Base-by-base conservation (phyloP, 2,113 vertebrate genomes). In the Cnemophilus loriae region DNA sequence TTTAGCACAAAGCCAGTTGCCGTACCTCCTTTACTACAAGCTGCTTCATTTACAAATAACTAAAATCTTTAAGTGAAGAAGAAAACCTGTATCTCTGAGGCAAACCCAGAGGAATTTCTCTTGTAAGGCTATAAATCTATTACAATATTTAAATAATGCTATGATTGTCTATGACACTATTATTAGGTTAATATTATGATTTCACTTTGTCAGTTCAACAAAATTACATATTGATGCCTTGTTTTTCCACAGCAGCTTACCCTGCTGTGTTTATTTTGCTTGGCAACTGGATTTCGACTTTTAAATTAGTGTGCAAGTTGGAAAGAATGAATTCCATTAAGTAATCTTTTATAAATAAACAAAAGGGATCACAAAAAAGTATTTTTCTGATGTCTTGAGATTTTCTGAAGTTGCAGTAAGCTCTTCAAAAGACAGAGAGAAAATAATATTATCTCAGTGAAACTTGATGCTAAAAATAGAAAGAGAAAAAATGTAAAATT, bases 291-390 rank as follows among this genome's bases (percentile, higher is more conserved):
- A 91, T 68, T 94, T 81, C 4, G 1, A 81, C 44, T 93, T 79
- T 93, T 88, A 95, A 97, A 70, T 71, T 93, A 95, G 55, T 6
- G 59, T 71, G 28, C 50, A 63, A 83, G 33, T 37, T 83, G 33
- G 35, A 95, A 96, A 96, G 27, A 95, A 89, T 63, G 64, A 96
- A 96, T 71, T 63, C 71, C 47, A 89, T 95, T 95, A 97, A 89
- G 41, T 28, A 94, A 60, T 90, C 35, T 80, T 95, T 61, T 57
- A 84, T 84, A 95, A 93, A 87, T 68, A 95, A 96, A 95, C 76
- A 93, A 95, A 84, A 87, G 52, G 10, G 13, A 96, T 75, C 55
- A 87, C 68, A 77, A 67, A 92, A 76, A 76, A 73, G 11, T 26
- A 33, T 10, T 91, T 95, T 91, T 90, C 59, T 92, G 44, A 59